These are phyloP conservation scores for Drosophila melanosoma DNA, from an alignment of 2,888 invertebrate genomes.

Conservation along the genomic window DNA sequence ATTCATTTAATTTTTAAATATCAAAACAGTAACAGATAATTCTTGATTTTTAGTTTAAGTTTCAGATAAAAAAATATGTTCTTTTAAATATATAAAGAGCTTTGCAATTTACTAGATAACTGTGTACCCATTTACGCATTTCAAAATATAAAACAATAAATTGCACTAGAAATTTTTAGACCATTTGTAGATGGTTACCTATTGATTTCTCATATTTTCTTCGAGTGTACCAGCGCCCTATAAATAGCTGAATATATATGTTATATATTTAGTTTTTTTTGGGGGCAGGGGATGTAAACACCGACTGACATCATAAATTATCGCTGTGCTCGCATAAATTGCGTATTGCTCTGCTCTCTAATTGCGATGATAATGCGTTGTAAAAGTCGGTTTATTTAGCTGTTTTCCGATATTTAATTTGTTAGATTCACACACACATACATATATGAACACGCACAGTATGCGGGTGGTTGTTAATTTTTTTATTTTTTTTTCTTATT, in stretches of 20 bases:
- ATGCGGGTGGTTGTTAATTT: conserved; percentile 38
- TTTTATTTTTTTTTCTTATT: too few species aligned
- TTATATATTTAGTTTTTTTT: background rate
- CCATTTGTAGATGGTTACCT: background rate
- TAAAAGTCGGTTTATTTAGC: conserved; percentile 45
- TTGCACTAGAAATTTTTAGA: background rate
- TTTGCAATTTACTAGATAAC: background rate
- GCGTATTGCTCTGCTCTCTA: conserved; percentile 31
- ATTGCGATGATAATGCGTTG: conserved; percentile 49
- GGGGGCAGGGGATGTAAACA: conserved; percentile 22
- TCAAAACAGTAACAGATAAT: background rate
- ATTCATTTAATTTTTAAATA: background rate
- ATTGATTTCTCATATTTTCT: background rate
- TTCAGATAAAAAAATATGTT: background rate
- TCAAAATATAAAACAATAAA: background rate
- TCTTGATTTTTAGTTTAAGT: background rate
- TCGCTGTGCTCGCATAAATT: conserved; percentile 29
- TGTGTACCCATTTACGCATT: background rate
- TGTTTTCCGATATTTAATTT: conserved; percentile 43
- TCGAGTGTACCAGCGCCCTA: conserved; percentile 1
- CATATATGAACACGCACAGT: background rate
- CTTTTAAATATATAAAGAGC: background rate
- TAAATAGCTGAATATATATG: conserved; percentile 10
- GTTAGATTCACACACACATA: background rate
- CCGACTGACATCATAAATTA: conserved; percentile 51